A percentile compares a stretch with the other conserved stretches of the same genome.
Conservation (phyloP, 2,888 invertebrate genomes). For the Mythimna albipuncta region DNA sequence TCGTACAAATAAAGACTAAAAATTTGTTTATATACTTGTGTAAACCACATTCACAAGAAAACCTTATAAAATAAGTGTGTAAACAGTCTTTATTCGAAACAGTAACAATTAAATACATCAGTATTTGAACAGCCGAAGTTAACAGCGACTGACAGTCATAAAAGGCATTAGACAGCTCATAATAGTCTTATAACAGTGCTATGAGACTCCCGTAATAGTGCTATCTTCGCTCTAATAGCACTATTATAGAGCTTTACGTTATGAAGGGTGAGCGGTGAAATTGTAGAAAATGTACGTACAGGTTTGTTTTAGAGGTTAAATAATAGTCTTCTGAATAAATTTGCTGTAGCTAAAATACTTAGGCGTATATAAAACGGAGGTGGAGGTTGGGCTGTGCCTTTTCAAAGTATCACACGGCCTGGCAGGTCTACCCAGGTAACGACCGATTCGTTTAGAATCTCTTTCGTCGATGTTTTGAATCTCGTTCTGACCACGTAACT, state of each 20-base stretch:
- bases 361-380: no score
- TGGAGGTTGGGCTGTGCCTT: no score
- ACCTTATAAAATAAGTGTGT: slow-evolving; percentile 1
- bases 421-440: no score
- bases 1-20: no score
- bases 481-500: no score
- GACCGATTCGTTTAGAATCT: no score
- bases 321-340: no score
- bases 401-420: no score
- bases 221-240: slow-evolving; percentile 32
- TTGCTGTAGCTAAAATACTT: no score
- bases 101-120: slow-evolving; percentile 49
- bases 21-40: no score
- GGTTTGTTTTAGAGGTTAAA: slow-evolving; percentile 1
- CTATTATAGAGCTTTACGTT: slow-evolving; percentile 35
- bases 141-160: slow-evolving; percentile 30
- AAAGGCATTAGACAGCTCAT: slow-evolving; percentile 52
- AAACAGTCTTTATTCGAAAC: slow-evolving; percentile 8
- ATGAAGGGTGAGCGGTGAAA: background rate
- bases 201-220: slow-evolving; percentile 24
- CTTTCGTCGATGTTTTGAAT: no score
- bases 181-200: slow-evolving; percentile 31
- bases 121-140: slow-evolving; percentile 57
- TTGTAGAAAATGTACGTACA: background rate
- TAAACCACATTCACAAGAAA: slow-evolving; percentile 1